phyloP scores from a whole-genome alignment of 1,140 invertebrate genomes.

The Drosophila saltans region DNA sequence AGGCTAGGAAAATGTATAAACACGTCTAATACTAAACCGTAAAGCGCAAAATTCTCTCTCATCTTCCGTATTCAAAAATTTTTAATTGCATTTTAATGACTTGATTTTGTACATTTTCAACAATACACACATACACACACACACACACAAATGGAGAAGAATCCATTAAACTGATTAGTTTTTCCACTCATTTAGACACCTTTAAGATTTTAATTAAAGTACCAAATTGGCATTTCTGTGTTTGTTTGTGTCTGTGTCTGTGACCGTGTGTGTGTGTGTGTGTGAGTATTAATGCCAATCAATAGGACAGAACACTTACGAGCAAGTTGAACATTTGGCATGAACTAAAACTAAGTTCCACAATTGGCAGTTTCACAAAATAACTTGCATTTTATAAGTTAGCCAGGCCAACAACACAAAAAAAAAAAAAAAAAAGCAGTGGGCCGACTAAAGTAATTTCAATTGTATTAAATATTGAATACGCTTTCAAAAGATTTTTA shows the following conservation, averaged over 20 bases:
- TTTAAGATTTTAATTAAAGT: conserved; percentile 43
- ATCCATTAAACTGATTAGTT: conserved; percentile 77
- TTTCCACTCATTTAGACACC: conserved; percentile 65
- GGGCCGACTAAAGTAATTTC: neutral
- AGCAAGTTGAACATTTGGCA: conserved; percentile 27
- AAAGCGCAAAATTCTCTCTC: conserved; percentile 28
- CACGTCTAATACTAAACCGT: conserved; percentile 34
- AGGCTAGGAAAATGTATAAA: conserved; percentile 56
- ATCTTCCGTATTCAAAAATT: conserved; percentile 15
- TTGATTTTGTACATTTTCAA: conserved; percentile 65
- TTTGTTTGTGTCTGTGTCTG: neutral
- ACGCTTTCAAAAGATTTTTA: neutral
- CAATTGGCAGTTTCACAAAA: conserved; percentile 76
- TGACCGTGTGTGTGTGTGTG: neutral
- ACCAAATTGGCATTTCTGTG: conserved; percentile 9
- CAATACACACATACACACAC: conserved; percentile 25
- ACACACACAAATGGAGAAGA: conserved; percentile 32
- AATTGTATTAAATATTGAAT: neutral
- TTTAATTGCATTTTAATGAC: conserved; percentile 81
- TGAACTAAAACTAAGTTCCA: conserved; percentile 56
- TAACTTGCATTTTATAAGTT: conserved; percentile 51
- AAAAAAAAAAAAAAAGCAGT: conserved; percentile 17
- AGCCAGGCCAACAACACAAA: conserved; percentile 14
- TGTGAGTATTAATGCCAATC: conserved; percentile 34
- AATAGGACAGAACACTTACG: conserved; percentile 37